These are phyloP conservation scores for Tychaedon coryphoeus DNA, from an alignment of 2,113 vertebrate genomes.

Conservation along the genomic window DNA sequence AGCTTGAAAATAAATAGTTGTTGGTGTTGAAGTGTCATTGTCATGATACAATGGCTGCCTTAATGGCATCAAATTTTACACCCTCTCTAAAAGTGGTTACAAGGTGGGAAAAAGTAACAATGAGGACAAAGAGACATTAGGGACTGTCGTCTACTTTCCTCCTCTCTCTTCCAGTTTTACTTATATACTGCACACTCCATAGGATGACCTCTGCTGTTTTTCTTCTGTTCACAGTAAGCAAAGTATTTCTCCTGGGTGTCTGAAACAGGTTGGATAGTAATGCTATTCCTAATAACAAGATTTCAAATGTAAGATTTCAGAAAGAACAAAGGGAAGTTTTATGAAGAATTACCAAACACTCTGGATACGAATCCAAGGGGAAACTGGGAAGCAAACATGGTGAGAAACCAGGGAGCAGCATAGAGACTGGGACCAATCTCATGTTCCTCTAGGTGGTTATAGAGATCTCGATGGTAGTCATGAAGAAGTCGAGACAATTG, in stretches of 20 bases:
- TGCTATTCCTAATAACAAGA: not conserved
- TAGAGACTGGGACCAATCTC: conserved; percentile 84
- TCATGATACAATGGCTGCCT: not conserved
- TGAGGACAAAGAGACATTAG: not conserved
- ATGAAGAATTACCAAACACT: conserved; percentile 77
- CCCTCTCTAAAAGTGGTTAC: not conserved
- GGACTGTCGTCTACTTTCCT: not conserved
- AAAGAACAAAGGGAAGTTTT: not conserved
- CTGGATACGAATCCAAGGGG: conserved; percentile 82
- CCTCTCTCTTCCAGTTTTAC: not conserved
- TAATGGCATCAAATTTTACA: not conserved
- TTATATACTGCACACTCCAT: not conserved
- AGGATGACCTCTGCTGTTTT: not conserved
- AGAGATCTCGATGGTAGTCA: conserved; percentile 81
- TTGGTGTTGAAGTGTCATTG: not conserved
- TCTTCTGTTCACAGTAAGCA: not conserved
- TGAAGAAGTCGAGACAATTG: conserved; percentile 83
- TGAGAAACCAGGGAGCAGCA: conserved; percentile 84
- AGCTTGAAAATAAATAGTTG: not conserved
- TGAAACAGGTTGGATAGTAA: not conserved
- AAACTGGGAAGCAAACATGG: conserved; percentile 83
- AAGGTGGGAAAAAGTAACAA: not conserved
- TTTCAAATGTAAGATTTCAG: not conserved
- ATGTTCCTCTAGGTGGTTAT: conserved; percentile 79
- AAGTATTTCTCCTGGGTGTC: not conserved